Evolutionary conservation across 2,888 invertebrate species (phyloP), one percentile per base, ranked within the genome.

Genomic region (Athalia rosae): DNA sequence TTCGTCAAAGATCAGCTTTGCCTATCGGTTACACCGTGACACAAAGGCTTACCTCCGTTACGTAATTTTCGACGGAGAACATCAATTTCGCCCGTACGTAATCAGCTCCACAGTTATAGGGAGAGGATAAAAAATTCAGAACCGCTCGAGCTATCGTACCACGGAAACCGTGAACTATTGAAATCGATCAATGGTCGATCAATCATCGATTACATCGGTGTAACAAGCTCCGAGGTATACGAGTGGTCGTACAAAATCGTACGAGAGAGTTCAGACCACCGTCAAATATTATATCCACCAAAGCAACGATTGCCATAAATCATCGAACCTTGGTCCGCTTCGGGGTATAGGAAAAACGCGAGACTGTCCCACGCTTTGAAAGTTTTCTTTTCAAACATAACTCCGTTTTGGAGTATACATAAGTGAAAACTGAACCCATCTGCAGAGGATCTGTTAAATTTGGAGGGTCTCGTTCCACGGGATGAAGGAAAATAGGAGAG

Each of bases 371-470:
- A 74, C 61, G 74, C 61, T 74, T 62, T 45, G 41, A 4, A 61
- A 74, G 74, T 59, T 74, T 71, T n/a, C 71, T 71, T 71, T 58
- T 64, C 15, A n/a, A n/a, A 13, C 56, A 58, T 9, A 9, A 41
- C 41, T 56, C 9, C 43, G 50, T 8, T 43, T 43, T 41, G 41
- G n/a, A 41, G 56, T 45, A 59, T n/a, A n/a, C n/a, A n/a, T 11
- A 4, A 74, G 74, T 74, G 74, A 74, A 74, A 74, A 74, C 74
- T 41, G 61, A 74, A 50, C 59, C 74, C 74, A 59, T 59, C 73
- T 73, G 73, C 59, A 50, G 47, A 73, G 59, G 61, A 62, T 74
- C 74, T 62, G 74, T 61, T 59, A 59, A 50, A 74, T 74, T 74
- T 74, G 61, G 74, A 74, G 74, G 61, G 61, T 74, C 13, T 64